phyloP scores from a whole-genome alignment of 53 echinoderm and acorn worm genomes.

The Stichopus horrens region DNA sequence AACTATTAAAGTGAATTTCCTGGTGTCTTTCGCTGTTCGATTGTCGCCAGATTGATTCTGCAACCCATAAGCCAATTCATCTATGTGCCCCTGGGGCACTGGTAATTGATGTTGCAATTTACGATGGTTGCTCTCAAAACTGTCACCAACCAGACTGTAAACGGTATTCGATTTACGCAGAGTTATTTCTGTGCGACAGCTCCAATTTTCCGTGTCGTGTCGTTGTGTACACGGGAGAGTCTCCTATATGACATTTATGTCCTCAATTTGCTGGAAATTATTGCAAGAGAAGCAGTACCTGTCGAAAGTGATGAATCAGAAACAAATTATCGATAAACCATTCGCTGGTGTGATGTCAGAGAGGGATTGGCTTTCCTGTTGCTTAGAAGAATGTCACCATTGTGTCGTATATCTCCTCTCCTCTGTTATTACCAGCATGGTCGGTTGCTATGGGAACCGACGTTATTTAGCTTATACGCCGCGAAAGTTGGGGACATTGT shows the following conservation, averaged over 20 bases:
- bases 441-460: background rate
- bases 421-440: background rate
- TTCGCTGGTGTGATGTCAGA: background rate
- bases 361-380: background rate
- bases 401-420: background rate
- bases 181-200: background rate
- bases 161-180: background rate
- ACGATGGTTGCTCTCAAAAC: background rate
- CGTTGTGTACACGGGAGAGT: background rate
- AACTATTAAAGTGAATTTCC: no score
- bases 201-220: background rate
- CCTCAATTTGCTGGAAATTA: background rate
- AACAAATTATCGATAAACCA: background rate
- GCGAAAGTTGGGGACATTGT: no score
- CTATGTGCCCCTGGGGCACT: background rate
- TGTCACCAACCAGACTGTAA: background rate
- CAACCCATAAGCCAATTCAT: background rate
- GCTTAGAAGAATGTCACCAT: background rate
- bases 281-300: background rate
- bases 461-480: background rate
- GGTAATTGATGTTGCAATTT: background rate
- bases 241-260: background rate
- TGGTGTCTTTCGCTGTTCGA: background rate
- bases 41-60: background rate
- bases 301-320: background rate